These are phyloP conservation scores for Heteromormyrus szaboi DNA, from an alignment of 2,797 vertebrate species.

Conservation along the genomic window DNA sequence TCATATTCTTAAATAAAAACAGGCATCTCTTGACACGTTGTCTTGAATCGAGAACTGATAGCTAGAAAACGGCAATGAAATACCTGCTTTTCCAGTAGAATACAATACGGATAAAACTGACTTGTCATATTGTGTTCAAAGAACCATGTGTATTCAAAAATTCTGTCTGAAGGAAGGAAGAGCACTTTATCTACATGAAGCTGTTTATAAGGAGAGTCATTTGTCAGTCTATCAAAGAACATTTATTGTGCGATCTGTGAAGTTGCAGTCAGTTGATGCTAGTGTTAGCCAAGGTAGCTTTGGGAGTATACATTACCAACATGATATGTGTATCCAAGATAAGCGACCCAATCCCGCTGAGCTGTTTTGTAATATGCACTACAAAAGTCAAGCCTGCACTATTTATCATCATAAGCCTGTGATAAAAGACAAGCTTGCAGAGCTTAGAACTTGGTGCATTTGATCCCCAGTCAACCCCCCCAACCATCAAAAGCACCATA, in stretches of 20 bases:
- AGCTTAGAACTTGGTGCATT: neutral
- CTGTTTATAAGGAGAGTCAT: neutral
- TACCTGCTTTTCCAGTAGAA: neutral
- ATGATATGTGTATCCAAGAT: neutral
- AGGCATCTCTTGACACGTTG: neutral
- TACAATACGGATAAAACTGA: neutral
- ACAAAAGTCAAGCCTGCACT: conserved; percentile 15
- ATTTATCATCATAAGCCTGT: conserved; percentile 14
- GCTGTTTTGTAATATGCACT: conserved; percentile 13
- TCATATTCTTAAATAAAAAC: neutral
- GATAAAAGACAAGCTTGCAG: conserved; percentile 16
- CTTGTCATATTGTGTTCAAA: neutral
- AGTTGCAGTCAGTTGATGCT: neutral
- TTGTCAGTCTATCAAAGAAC: neutral
- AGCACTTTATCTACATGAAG: neutral
- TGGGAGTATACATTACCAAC: conserved; percentile 13
- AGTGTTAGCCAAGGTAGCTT: neutral
- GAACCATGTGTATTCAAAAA: neutral
- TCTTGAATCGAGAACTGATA: neutral
- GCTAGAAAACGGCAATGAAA: neutral
- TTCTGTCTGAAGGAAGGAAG: neutral
- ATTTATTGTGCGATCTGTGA: neutral
- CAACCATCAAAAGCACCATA: neutral
- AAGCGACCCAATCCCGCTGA: conserved; percentile 9
- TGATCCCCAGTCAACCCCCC: neutral